Conservation (phyloP, 2,113 vertebrate species). For the Eudyptes chrysolophus region DNA sequence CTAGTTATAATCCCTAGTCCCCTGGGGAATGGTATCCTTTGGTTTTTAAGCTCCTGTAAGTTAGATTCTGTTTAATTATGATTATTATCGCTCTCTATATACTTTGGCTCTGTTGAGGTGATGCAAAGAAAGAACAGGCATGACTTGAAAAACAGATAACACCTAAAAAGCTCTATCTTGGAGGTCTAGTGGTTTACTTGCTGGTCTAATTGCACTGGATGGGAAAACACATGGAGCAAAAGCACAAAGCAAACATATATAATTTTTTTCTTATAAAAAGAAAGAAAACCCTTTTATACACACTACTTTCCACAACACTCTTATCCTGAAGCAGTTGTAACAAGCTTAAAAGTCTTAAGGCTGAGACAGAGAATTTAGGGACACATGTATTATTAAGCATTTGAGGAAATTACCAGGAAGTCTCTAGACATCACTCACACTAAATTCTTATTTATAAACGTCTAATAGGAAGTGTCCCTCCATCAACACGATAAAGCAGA, state of each 20-base stretch:
- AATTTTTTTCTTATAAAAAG: not conserved
- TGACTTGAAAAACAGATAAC: not conserved
- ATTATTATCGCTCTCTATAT: not conserved
- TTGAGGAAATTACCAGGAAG: not conserved
- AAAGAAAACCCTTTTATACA: not conserved
- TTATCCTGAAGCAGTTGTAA: not conserved
- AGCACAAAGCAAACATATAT: not conserved
- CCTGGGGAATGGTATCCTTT: not conserved
- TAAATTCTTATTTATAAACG: not conserved
- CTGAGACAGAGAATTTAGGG: not conserved
- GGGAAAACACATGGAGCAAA: not conserved
- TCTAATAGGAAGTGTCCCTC: not conserved
- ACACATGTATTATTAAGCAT: not conserved
- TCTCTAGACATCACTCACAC: not conserved
- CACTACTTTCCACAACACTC: not conserved
- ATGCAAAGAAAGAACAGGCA: not conserved
- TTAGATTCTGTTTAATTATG: constrained; percentile 2
- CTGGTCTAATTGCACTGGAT: not conserved
- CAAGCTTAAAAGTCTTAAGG: not conserved
- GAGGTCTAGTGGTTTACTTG: not conserved
- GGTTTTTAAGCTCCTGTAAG: not conserved
- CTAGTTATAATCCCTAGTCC: not conserved
- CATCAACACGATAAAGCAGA: not conserved
- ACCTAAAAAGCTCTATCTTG: not conserved
- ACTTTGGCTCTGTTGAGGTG: not conserved